phyloP scores from a whole-genome alignment of 2,797 vertebrate genomes.

The Ambastaia sidthimunki region DNA sequence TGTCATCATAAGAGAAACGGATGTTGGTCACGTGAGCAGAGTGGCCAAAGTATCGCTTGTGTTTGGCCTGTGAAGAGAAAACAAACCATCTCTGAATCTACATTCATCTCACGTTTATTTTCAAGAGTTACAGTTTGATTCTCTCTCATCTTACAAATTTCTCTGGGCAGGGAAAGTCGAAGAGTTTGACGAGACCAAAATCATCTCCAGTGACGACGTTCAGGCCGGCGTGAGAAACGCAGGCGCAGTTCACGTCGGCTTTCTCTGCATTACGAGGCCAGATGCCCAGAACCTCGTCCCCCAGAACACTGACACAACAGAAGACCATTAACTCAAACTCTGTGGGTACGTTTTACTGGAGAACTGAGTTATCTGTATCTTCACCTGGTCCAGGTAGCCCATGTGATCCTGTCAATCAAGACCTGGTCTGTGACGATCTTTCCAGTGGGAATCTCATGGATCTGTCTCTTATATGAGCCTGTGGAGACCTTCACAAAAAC shows the following conservation, averaged over 20 bases:
- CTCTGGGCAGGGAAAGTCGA: slow-evolving; percentile 92
- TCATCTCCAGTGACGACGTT: slow-evolving; percentile 92
- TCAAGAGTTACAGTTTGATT: background rate
- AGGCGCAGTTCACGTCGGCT: slow-evolving; percentile 91
- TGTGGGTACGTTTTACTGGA: background rate
- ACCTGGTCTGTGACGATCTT: slow-evolving; percentile 82
- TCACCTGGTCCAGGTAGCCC: slow-evolving; percentile 98
- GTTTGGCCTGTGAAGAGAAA: slow-evolving; percentile 83
- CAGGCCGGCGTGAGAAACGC: slow-evolving; percentile 89
- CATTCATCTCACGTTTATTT: background rate
- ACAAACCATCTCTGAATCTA: background rate
- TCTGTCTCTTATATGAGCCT: slow-evolving; percentile 89
- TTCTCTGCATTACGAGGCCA: slow-evolving; percentile 95
- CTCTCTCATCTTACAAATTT: slow-evolving; percentile 85
- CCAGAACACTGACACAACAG: slow-evolving; percentile 82
- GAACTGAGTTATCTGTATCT: background rate
- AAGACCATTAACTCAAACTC: background rate
- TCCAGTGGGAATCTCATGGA: slow-evolving; percentile 91
- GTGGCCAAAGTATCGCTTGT: slow-evolving; percentile 94
- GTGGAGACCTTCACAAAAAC: slow-evolving; percentile 84
- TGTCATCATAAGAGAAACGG: slow-evolving; percentile 93
- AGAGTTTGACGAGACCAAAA: slow-evolving; percentile 94
- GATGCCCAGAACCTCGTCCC: slow-evolving; percentile 92
- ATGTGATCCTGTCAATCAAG: slow-evolving; percentile 89
- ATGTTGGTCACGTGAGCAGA: slow-evolving; percentile 93